Evolutionary conservation across 2,888 invertebrate species (phyloP).

Genomic region (Marronus borbonicus): DNA sequence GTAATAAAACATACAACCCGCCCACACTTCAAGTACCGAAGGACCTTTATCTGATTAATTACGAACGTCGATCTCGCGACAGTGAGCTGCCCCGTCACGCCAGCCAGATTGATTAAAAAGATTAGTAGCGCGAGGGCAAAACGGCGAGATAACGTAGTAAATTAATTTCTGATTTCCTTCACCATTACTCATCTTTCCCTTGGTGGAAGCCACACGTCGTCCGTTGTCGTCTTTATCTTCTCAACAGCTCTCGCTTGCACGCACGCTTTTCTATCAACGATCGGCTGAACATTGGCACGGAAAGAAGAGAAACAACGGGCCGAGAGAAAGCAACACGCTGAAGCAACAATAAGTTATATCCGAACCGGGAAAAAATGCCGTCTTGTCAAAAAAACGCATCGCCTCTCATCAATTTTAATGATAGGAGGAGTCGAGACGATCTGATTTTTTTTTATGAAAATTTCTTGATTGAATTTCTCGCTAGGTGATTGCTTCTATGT

Average conservation of each 20-base stretch:
- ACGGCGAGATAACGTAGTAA: slow-evolving; percentile 42
- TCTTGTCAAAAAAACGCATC: slow-evolving; percentile 23
- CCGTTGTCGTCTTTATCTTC: neutral
- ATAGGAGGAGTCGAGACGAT: neutral
- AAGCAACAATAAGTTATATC: slow-evolving; percentile 31
- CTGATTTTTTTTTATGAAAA: slow-evolving; percentile 29
- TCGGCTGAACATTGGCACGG: neutral
- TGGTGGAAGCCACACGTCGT: slow-evolving; percentile 13
- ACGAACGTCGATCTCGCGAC: slow-evolving; percentile 38
- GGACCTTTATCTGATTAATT: slow-evolving; percentile 45
- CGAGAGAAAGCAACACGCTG: slow-evolving; percentile 30
- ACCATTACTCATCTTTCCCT: slow-evolving; percentile 41
- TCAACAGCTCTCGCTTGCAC: neutral
- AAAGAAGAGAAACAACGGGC: neutral
- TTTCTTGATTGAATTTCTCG: slow-evolving; percentile 38
- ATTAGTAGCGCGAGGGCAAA: slow-evolving; percentile 33
- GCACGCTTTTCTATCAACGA: too few relatives aligned
- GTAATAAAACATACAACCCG: neutral
- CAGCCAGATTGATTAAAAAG: slow-evolving; percentile 45
- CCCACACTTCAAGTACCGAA: neutral
- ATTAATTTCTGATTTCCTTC: slow-evolving; percentile 46
- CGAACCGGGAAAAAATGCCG: slow-evolving; percentile 11
- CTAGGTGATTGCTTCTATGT: neutral
- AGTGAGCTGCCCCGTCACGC: slow-evolving; percentile 36
- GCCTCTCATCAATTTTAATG: slow-evolving; percentile 29